A percentile compares a stretch with the other conserved stretches of the same genome.
Conservation (phyloP, 37 sponge, comb jelly and placozoan genomes). For the Aplysina aerophoba region DNA sequence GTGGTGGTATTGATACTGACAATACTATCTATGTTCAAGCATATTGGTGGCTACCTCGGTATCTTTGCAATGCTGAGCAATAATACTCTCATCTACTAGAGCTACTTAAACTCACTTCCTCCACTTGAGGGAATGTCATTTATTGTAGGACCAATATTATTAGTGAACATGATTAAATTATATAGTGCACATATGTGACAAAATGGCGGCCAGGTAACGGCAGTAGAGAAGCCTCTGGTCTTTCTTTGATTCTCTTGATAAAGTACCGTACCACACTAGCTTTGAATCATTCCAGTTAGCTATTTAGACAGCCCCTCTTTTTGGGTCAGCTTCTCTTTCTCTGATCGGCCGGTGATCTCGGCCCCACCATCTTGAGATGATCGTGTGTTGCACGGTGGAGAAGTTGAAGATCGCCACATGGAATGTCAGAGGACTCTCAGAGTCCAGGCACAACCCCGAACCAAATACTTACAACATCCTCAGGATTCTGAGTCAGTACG, state of each 20-base stretch:
- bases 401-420: neutral
- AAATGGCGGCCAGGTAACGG: neutral
- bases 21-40: too few relatives aligned
- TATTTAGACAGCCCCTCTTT: neutral
- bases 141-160: too few relatives aligned
- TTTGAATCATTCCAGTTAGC: neutral
- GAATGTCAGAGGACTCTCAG: neutral
- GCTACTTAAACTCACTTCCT: too few relatives aligned
- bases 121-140: too few relatives aligned
- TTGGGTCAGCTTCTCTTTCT: neutral
- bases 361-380: neutral
- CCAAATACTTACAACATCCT: neutral
- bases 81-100: too few relatives aligned
- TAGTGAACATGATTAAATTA: too few relatives aligned
- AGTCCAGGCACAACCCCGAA: neutral
- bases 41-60: too few relatives aligned
- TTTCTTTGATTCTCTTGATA: slow-evolving; percentile 8
- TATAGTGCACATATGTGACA: too few relatives aligned
- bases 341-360: neutral
- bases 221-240: slow-evolving; percentile 7
- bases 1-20: too few relatives aligned
- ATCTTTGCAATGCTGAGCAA: too few relatives aligned
- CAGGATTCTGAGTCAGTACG: neutral
- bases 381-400: neutral
- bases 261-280: neutral